Evolutionary conservation across 2,113 vertebrate genomes (phyloP).

Genomic region (Calidris pugnax): DNA sequence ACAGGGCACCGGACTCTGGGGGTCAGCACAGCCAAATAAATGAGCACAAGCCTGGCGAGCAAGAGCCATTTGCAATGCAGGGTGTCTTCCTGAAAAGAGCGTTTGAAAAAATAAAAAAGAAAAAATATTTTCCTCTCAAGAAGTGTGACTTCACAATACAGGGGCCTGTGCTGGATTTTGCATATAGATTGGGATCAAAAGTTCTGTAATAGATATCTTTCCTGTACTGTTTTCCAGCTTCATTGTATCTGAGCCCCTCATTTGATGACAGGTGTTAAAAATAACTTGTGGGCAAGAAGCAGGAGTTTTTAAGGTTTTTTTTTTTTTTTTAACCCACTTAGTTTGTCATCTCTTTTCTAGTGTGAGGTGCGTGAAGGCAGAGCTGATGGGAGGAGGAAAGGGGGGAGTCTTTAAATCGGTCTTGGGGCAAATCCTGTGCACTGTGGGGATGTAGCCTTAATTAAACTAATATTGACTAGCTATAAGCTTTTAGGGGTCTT

Average conservation of each 20-base stretch:
- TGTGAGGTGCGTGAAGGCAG: background rate
- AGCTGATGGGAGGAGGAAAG: background rate
- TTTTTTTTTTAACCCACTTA: rapidly evolving
- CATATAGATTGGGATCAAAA: background rate
- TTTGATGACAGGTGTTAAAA: background rate
- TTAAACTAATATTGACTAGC: background rate
- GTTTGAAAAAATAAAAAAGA: background rate
- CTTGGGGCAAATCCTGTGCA: background rate
- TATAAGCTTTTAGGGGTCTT: background rate
- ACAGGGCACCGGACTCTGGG: conserved; percentile 21
- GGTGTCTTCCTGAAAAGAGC: background rate
- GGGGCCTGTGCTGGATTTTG: background rate
- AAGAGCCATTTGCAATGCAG: background rate
- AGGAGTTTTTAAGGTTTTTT: background rate
- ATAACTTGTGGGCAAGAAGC: background rate
- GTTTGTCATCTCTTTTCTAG: background rate
- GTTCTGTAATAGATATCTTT: background rate
- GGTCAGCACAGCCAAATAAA: conserved; percentile 67
- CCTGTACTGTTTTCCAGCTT: background rate
- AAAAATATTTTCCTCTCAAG: background rate
- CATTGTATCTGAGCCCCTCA: rapidly evolving
- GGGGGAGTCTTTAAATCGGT: background rate
- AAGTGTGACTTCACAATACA: background rate
- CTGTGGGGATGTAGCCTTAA: background rate
- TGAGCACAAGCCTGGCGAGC: background rate